Evolutionary conservation across 2,888 invertebrate species (phyloP).

Genomic region (Ennomos erosarius): DNA sequence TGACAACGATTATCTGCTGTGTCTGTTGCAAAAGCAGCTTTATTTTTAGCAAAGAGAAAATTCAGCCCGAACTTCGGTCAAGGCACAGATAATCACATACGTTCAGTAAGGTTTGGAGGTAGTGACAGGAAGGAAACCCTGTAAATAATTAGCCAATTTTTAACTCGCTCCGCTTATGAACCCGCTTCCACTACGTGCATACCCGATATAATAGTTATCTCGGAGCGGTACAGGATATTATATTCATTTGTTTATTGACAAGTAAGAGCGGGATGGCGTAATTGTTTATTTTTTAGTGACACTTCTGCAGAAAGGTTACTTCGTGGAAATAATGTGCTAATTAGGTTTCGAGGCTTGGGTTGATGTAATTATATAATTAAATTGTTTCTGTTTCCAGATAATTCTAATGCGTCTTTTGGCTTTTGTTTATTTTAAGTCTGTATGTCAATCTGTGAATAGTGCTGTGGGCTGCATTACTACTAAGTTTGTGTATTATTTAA

Average conservation of each 20-base stretch:
- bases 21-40: no score
- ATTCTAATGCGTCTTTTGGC: no score
- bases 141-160: neutral
- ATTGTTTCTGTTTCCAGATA: slow-evolving; percentile 4
- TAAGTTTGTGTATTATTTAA: no score
- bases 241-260: slow-evolving; percentile 27
- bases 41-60: no score
- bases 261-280: slow-evolving; percentile 3
- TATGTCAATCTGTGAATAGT: no score
- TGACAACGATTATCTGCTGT: no score
- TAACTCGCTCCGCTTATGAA: neutral
- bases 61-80: no score
- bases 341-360: slow-evolving; percentile 1
- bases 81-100: no score
- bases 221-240: slow-evolving; percentile 23
- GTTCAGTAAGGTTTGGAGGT: no score
- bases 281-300: slow-evolving; percentile 12
- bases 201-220: slow-evolving; percentile 17
- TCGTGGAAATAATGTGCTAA: slow-evolving; percentile 16
- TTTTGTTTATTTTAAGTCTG: no score
- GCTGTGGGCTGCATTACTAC: no score
- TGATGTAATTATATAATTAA: slow-evolving; percentile 24
- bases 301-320: slow-evolving; percentile 1
- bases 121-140: no score
- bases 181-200: slow-evolving; percentile 11